Evolutionary conservation across 2,888 invertebrate species (phyloP).

Genomic region (Drosophila barbarae): DNA sequence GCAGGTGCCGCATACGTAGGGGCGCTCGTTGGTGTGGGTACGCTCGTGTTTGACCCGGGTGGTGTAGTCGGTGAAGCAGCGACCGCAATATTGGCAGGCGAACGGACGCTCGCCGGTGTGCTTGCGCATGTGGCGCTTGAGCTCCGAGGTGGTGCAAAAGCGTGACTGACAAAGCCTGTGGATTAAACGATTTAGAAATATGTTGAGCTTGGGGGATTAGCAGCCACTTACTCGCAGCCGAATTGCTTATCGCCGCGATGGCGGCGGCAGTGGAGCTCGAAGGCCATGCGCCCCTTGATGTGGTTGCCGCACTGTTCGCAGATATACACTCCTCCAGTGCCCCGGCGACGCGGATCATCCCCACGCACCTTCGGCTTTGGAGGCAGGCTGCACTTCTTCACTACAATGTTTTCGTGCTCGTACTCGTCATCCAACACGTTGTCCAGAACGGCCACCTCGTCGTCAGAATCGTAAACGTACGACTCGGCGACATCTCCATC

Average conservation of each 20-base stretch:
- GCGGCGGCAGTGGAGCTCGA: constrained; percentile 65
- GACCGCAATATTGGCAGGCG: constrained; percentile 67
- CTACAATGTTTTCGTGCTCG: constrained; percentile 59
- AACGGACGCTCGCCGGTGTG: constrained; percentile 68
- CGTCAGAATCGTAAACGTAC: constrained; percentile 63
- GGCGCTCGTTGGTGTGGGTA: constrained; percentile 73
- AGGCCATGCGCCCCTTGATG: constrained; percentile 66
- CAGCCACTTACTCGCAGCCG: constrained; percentile 60
- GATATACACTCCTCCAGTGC: constrained; percentile 64
- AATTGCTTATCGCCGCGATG: constrained; percentile 69
- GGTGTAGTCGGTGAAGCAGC: constrained; percentile 65
- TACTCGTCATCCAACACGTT: constrained; percentile 63
- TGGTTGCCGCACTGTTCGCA: constrained; percentile 68
- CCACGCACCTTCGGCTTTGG: constrained; percentile 62
- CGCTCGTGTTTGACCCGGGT: constrained; percentile 65
- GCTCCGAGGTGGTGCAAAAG: constrained; percentile 67
- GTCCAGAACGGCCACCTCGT: constrained; percentile 62
- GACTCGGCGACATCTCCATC: constrained; percentile 55
- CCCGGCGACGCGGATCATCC: constrained; percentile 60
- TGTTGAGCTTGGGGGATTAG: too few relatives aligned
- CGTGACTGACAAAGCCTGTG: constrained; percentile 62
- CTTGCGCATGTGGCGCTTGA: constrained; percentile 68
- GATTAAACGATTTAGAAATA: neutral
- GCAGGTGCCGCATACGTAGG: constrained; percentile 65
- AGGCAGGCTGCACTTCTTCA: constrained; percentile 64